phyloP scores from a whole-genome alignment of 2,113 vertebrate genomes.

The Myotis yumanensis region DNA sequence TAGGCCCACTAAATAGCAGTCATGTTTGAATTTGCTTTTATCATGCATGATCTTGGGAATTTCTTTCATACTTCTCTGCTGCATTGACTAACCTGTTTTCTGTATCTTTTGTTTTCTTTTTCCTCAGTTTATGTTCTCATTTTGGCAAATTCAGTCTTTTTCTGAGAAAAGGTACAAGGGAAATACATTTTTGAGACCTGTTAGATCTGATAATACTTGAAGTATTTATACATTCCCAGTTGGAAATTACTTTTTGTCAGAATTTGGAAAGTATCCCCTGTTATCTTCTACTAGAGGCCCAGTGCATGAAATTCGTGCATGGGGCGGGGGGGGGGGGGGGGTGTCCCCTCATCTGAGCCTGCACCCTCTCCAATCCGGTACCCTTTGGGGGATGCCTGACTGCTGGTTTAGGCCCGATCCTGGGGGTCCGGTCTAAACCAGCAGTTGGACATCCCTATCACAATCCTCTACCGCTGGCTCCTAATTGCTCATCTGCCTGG shows the following conservation, averaged over 20 bases:
- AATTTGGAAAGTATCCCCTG: not conserved
- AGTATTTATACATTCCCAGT: not conserved
- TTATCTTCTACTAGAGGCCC: not conserved
- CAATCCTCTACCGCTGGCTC: no score
- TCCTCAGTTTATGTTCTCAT: slow-evolving; percentile 21
- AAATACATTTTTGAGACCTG: slow-evolving; percentile 44
- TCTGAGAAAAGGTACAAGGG: not conserved
- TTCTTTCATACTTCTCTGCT: slow-evolving; percentile 6
- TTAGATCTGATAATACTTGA: not conserved
- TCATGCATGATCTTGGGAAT: not conserved
- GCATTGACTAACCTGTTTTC: not conserved
- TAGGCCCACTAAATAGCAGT: not conserved
- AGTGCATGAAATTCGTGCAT: no score
- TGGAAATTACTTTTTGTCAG: slow-evolving; percentile 4
- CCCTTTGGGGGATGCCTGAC: no score
- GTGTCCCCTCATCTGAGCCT: no score
- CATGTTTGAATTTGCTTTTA: slow-evolving; percentile 15
- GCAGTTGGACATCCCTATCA: no score
- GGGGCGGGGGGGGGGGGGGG: no score
- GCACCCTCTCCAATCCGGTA: no score
- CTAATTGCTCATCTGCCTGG: no score
- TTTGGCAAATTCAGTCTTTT: slow-evolving; percentile 6
- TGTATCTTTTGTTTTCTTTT: not conserved
- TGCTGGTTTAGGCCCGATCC: no score
- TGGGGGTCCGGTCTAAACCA: no score